Evolutionary conservation across 1,140 invertebrate species (phyloP), one percentile per base, ranked within the genome.

Genomic region (Adelges cooleyi): DNA sequence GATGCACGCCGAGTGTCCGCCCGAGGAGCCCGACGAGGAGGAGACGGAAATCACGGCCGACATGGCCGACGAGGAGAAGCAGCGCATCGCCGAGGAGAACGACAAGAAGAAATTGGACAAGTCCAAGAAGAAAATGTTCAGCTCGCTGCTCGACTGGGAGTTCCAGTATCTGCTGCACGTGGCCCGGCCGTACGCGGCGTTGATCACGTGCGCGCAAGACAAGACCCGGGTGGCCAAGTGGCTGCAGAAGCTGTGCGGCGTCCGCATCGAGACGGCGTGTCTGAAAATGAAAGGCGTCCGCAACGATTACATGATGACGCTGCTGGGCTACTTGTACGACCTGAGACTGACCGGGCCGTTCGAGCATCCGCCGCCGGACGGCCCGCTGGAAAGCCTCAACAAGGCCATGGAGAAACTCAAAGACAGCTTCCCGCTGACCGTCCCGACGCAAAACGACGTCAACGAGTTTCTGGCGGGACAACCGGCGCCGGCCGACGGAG

Each of bases 271-370:
- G 15, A 68, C 71, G 9, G 70, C 71, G 20, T 77, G 76, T 69
- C 71, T 72, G 2, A 71, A 69, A 25, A 76, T 78, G 75, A 75
- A 75, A 69, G 73, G 72, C 11, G 73, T 78, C 2, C 68, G 76
- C 25, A 77, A 78, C 62, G 77, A 78, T 68, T 78, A 78, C 62
- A 77, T 77, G 59, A 76, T 75, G 71, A 73, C 74, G 3, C 59
- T 78, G 9, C 29, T 76, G 33, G 75, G 75, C 71, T 77, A 71
- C n/a, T 46, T 66, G 2, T 67, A 69, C 5, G 54, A 68, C 20
- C 15, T 67, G 11, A n/a, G 65, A 18, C 22, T 54, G 4, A 51
- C 42, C 8, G 44, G 53, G 42, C 66, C 50, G 4, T 67, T 67
- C 44, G 33, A 66, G 46, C 25, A 67, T 25, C 53, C 48, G 38